Conservation (phyloP, 2,797 vertebrate genomes). For the Capromys pilorides region DNA sequence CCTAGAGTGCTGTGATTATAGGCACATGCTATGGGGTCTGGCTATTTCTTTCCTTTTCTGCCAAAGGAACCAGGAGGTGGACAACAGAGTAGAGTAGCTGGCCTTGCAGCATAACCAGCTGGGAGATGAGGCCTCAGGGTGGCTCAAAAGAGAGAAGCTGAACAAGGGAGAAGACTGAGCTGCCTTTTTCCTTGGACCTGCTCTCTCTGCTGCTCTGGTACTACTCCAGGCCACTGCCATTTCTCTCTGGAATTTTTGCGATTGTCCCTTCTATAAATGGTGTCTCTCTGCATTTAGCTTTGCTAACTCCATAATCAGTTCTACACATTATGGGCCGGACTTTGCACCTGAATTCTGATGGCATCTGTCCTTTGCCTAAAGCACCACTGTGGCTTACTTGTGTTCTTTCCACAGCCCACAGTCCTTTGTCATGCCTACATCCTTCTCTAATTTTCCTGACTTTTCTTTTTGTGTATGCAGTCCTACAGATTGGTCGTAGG, state of each 20-base stretch:
- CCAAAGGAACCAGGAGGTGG: background rate
- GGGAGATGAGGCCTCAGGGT: background rate
- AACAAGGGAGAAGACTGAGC: background rate
- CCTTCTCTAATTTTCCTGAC: background rate
- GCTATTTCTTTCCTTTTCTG: background rate
- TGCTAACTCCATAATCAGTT: background rate
- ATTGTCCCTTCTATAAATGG: background rate
- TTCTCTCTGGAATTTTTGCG: background rate
- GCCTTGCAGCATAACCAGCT: background rate
- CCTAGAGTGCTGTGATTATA: background rate
- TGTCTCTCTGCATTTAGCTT: background rate
- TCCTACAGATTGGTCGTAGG: background rate
- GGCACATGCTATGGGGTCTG: background rate
- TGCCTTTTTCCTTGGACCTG: background rate
- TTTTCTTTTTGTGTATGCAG: background rate
- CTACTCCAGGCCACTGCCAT: background rate
- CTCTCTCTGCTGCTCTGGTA: rapidly evolving
- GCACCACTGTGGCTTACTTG: background rate
- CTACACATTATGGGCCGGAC: background rate
- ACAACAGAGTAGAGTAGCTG: background rate
- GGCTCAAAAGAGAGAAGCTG: background rate
- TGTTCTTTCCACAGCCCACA: background rate
- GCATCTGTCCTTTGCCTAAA: background rate
- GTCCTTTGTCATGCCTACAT: background rate
- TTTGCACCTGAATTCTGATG: background rate